A percentile compares a stretch with the other conserved stretches of the same genome.
Evolutionary conservation across 1,140 invertebrate genomes (phyloP).

Genomic region (Apolygus lucorum): DNA sequence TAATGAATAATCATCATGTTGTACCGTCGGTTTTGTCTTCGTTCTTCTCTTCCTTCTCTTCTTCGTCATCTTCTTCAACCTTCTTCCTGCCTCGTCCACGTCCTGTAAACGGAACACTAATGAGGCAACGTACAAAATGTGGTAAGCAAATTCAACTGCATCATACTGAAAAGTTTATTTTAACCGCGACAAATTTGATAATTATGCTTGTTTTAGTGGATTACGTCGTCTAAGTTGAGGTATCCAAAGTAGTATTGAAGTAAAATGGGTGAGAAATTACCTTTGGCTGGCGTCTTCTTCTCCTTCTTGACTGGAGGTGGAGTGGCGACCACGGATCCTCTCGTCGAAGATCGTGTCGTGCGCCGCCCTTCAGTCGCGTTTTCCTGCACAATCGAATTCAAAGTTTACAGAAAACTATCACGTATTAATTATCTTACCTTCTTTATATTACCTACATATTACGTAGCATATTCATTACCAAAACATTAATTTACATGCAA

Average conservation of each 20-base stretch:
- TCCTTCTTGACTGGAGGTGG: slow-evolving; percentile 44
- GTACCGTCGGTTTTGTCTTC: slow-evolving; percentile 37
- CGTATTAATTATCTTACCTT: slow-evolving; percentile 25
- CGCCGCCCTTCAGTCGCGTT: slow-evolving; percentile 43
- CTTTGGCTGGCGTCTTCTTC: slow-evolving; percentile 37
- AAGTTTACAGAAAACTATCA: slow-evolving; percentile 30
- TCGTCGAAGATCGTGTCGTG: slow-evolving; percentile 43
- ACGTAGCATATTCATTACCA: too few relatives aligned
- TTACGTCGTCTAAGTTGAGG: neutral
- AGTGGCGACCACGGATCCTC: slow-evolving; percentile 39
- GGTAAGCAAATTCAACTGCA: neutral
- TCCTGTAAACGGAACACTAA: slow-evolving; percentile 31
- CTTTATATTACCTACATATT: too few relatives aligned
- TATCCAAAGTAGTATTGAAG: neutral
- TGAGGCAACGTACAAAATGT: neutral
- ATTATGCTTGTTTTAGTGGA: too few relatives aligned
- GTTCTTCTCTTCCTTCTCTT: slow-evolving; percentile 40
- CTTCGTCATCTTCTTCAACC: slow-evolving; percentile 39
- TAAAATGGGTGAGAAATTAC: slow-evolving; percentile 28
- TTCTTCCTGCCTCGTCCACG: slow-evolving; percentile 41
- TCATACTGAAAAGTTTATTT: neutral
- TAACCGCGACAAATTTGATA: too few relatives aligned
- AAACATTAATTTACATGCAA: neutral
- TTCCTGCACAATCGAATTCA: slow-evolving; percentile 31
- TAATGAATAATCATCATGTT: neutral